Conservation (phyloP, 2,113 vertebrate species). For the Theristicus caerulescens region DNA sequence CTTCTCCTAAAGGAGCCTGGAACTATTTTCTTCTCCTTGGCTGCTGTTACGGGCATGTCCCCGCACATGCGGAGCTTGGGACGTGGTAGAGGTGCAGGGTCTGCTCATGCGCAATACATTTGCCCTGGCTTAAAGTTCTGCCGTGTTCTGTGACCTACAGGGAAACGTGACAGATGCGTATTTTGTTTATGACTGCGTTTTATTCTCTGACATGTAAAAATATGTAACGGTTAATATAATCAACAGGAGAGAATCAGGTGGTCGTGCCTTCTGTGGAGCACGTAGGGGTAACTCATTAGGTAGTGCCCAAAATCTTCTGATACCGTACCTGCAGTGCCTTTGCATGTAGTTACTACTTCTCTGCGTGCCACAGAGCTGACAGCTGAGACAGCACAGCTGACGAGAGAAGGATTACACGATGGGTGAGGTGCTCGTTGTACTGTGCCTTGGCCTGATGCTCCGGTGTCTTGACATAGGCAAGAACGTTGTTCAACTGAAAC, state of each 20-base stretch:
- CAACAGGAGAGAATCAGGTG: not conserved
- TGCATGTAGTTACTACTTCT: accelerated
- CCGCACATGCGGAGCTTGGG: accelerated
- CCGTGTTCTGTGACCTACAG: accelerated
- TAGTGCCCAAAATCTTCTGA: too few species aligned
- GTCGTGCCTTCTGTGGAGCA: not conserved
- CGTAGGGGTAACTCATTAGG: not conserved
- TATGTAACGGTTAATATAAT: not conserved
- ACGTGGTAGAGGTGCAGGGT: not conserved
- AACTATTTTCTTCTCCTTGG: not conserved
- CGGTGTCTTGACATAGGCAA: accelerated
- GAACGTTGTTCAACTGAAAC: not conserved
- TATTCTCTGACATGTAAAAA: not conserved
- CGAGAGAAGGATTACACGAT: not conserved
- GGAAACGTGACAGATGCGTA: accelerated
- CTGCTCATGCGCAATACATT: accelerated
- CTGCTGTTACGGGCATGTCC: not conserved
- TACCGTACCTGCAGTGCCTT: not conserved
- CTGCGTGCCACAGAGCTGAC: not conserved
- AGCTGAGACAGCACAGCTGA: not conserved
- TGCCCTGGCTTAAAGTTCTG: not conserved
- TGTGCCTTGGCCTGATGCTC: not conserved
- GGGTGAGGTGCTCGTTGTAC: accelerated
- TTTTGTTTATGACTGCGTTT: not conserved
- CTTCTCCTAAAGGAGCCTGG: not conserved